Evolutionary conservation across 1,140 invertebrate genomes (phyloP).

Genomic region (Sitophilus oryzae): DNA sequence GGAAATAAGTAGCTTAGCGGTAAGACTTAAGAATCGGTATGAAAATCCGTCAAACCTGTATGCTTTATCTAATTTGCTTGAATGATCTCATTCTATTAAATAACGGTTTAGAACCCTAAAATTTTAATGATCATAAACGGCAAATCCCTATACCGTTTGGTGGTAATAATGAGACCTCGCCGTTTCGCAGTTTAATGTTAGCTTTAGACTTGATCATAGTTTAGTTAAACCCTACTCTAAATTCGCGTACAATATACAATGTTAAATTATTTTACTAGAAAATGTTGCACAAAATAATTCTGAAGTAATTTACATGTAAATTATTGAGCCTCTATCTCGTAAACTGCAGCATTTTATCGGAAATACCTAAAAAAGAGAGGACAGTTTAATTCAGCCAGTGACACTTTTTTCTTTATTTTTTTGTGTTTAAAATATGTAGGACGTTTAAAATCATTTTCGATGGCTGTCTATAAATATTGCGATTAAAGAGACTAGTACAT

Average conservation of each 20-base stretch:
- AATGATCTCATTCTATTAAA: slow-evolving; percentile 1
- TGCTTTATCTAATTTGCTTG: not conserved
- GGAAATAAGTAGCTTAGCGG: too few relatives aligned
- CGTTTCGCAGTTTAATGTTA: slow-evolving; percentile 2
- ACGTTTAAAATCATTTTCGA: too few relatives aligned
- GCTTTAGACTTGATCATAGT: not conserved
- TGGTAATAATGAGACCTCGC: slow-evolving; percentile 4
- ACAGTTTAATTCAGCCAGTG: too few relatives aligned
- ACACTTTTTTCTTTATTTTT: too few relatives aligned
- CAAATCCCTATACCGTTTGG: slow-evolving; percentile 6
- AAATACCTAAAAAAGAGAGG: too few relatives aligned
- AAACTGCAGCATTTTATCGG: too few relatives aligned
- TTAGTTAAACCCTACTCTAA: slow-evolving; percentile 6
- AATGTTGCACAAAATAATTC: not conserved
- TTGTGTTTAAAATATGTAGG: too few relatives aligned
- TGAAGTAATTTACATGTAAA: not conserved
- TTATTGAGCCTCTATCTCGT: not conserved
- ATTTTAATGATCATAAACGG: slow-evolving; percentile 14
- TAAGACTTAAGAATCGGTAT: too few relatives aligned
- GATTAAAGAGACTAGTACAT: too few relatives aligned
- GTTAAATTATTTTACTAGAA: not conserved
- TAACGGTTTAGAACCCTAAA: slow-evolving; percentile 9
- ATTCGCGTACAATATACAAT: slow-evolving; percentile 1
- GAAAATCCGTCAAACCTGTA: too few relatives aligned
- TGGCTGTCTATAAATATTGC: too few relatives aligned